These are phyloP conservation scores for Azemiops feae DNA, from an alignment of 2,113 vertebrate genomes.

Conservation along the genomic window DNA sequence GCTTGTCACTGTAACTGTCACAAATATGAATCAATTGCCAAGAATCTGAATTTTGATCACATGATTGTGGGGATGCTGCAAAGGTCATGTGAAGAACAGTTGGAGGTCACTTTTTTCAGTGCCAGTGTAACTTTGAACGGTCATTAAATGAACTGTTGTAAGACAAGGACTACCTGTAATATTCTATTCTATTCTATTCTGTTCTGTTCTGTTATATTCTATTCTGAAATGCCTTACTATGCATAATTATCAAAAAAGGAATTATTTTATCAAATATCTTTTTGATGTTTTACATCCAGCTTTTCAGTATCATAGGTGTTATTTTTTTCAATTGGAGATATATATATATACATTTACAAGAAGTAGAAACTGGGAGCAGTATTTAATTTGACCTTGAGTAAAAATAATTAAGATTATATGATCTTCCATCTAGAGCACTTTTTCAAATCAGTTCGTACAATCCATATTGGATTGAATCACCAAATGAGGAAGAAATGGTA, in stretches of 20 bases:
- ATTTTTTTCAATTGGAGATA: slow-evolving; percentile 5
- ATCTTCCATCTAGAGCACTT: background rate
- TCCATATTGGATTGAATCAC: background rate
- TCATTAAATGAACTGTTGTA: too few species aligned
- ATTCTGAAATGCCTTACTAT: background rate
- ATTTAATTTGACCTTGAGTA: slow-evolving; percentile 23
- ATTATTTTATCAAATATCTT: slow-evolving; percentile 15
- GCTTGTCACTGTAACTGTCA: too few species aligned
- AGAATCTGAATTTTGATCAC: too few species aligned
- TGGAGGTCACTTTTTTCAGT: too few species aligned
- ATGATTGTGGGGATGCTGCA: too few species aligned
- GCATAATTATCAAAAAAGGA: slow-evolving; percentile 20
- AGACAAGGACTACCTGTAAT: too few species aligned
- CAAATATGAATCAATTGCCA: too few species aligned
- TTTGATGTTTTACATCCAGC: background rate
- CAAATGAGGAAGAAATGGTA: background rate
- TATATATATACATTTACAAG: background rate
- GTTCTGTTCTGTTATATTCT: background rate
- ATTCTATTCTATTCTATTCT: too few species aligned
- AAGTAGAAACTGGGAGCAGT: slow-evolving; percentile 12
- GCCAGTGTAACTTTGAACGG: too few species aligned
- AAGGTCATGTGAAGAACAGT: too few species aligned
- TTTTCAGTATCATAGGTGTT: slow-evolving; percentile 18
- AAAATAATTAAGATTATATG: slow-evolving; percentile 22
- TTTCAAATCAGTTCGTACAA: background rate